Conservation (phyloP, 2,888 invertebrate genomes). For the Phyllotreta striolata region DNA sequence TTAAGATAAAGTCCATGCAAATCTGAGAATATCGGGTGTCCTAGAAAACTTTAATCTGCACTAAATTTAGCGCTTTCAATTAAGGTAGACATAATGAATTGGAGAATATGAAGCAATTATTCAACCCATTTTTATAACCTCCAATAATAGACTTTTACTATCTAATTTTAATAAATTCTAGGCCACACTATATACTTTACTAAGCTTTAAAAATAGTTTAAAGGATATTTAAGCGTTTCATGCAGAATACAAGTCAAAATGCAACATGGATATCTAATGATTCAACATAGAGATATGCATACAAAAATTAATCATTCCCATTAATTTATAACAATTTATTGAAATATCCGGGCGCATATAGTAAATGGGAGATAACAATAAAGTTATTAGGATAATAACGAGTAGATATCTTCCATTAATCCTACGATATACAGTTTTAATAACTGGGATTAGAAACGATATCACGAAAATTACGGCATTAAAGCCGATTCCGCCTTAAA, state of each 20-base stretch:
- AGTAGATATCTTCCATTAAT: constrained; percentile 27
- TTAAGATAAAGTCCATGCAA: no score
- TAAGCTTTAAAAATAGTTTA: constrained; percentile 1
- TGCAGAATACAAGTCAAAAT: constrained; percentile 32
- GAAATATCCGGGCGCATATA: constrained; percentile 1
- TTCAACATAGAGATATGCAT: background rate
- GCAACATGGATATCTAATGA: constrained; percentile 38
- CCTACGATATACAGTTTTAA: constrained; percentile 30
- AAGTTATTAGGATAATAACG: constrained; percentile 22
- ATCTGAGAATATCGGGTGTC: no score
- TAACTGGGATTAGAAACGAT: constrained; percentile 23
- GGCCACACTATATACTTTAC: no score
- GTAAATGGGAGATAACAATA: constrained; percentile 18
- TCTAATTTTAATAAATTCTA: no score
- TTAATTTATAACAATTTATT: no score
- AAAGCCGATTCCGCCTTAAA: constrained; percentile 23
- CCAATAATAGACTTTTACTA: no score
- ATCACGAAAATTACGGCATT: constrained; percentile 16
- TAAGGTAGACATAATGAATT: no score
- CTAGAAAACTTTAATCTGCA: no score
- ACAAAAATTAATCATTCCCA: no score
- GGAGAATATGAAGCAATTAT: no score
- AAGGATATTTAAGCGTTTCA: constrained; percentile 30
- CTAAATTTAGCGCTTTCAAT: no score
- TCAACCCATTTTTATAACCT: no score